Evolutionary conservation across 2,113 vertebrate genomes (phyloP).

Genomic region (Nesoenas mayeri): DNA sequence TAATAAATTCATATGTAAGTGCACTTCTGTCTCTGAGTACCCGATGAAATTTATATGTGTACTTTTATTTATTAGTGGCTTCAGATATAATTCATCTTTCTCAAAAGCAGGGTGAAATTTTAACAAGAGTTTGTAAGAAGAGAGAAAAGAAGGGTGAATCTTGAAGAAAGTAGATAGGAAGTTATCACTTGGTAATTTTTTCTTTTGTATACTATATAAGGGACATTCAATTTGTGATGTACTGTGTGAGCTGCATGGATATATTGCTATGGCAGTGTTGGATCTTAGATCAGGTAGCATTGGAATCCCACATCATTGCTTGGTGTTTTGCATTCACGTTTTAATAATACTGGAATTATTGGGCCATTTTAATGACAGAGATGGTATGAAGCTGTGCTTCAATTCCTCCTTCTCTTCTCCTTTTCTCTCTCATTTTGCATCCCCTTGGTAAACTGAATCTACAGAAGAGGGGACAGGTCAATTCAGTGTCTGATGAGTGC

Average conservation of each 20-base stretch:
- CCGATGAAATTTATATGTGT: not conserved
- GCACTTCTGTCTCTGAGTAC: not conserved
- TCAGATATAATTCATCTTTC: not conserved
- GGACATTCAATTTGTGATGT: not conserved
- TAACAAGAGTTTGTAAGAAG: not conserved
- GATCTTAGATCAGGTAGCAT: not conserved
- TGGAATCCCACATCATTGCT: not conserved
- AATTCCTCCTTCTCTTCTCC: not conserved
- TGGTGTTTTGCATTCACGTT: not conserved
- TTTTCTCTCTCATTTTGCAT: not conserved
- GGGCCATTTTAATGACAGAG: not conserved
- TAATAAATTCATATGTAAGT: slow-evolving; percentile 22
- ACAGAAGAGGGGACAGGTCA: not conserved
- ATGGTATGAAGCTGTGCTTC: not conserved
- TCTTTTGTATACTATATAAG: not conserved
- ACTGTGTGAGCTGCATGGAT: not conserved
- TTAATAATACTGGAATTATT: not conserved
- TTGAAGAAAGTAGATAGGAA: not conserved
- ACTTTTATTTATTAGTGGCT: slow-evolving; percentile 7
- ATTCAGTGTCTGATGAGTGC: not conserved
- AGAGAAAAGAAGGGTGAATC: not conserved
- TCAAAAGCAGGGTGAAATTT: too few relatives aligned
- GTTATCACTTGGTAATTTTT: not conserved
- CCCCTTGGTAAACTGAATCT: not conserved
- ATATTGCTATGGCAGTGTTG: not conserved